Percentiles rank a stretch among this genome's conserved stretches.
phyloP scores from a whole-genome alignment of 2,888 invertebrate species.

The Archips crataeganus region DNA sequence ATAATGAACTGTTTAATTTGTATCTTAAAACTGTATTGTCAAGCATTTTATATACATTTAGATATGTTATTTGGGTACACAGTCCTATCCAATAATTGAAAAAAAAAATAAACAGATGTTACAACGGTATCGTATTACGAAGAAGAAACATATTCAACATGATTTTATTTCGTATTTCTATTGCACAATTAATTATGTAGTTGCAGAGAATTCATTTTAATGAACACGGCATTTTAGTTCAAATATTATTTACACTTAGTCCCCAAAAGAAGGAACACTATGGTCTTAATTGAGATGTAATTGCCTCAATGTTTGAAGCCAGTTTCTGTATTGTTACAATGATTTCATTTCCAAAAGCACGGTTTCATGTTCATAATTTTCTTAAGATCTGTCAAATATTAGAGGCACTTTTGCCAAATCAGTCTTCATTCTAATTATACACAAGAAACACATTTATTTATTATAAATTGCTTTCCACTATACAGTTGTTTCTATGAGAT shows the following conservation, averaged over 20 bases:
- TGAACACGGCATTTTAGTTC: slow-evolving; percentile 29
- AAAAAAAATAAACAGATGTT: slow-evolving; percentile 7
- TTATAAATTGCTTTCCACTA: slow-evolving; percentile 61
- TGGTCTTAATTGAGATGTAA: slow-evolving; percentile 3
- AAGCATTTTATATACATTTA: slow-evolving; percentile 83
- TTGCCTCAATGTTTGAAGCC: background rate
- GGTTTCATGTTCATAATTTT: slow-evolving; percentile 42
- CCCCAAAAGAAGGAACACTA: slow-evolving; percentile 1
- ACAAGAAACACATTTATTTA: slow-evolving; percentile 50
- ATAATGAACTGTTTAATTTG: slow-evolving; percentile 58
- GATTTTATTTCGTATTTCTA: slow-evolving; percentile 16
- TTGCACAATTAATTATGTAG: slow-evolving; percentile 26
- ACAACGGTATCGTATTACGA: background rate
- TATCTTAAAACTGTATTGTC: slow-evolving; percentile 82
- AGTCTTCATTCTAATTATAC: slow-evolving; percentile 78
- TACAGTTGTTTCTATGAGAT: slow-evolving; percentile 79
- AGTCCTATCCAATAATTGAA: slow-evolving; percentile 51
- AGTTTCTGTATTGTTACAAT: slow-evolving; percentile 14
- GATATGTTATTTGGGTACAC: slow-evolving; percentile 82
- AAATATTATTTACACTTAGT: slow-evolving; percentile 27
- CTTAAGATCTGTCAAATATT: slow-evolving; percentile 59
- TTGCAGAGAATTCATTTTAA: slow-evolving; percentile 10
- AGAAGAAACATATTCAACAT: slow-evolving; percentile 18
- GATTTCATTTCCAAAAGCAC: slow-evolving; percentile 1
- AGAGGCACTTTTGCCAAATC: slow-evolving; percentile 78